Conservation (phyloP, 2,113 vertebrate genomes). For the Muscicapa adusta region DNA sequence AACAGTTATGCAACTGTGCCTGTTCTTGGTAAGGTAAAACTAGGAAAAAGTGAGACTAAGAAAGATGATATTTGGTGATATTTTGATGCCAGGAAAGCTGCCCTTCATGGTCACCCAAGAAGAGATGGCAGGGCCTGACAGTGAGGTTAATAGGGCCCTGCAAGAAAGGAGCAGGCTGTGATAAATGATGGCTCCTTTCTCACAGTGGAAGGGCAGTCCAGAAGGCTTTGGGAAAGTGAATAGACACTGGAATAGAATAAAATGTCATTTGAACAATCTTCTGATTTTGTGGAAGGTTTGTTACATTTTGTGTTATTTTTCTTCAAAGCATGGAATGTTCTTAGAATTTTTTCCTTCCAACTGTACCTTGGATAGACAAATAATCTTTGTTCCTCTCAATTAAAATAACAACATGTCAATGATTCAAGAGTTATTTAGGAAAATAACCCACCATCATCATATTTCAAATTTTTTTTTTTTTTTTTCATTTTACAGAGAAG, state of each 20-base stretch:
- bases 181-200: slow-evolving; percentile 28
- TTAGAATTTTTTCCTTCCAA: background rate
- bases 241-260: background rate
- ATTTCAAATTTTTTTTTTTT: background rate
- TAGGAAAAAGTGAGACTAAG: background rate
- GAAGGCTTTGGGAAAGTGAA: background rate
- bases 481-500: background rate
- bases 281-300: background rate
- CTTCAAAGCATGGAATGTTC: background rate
- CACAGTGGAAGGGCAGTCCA: background rate
- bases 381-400: background rate
- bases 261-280: background rate
- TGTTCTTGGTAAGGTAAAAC: background rate
- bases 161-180: slow-evolving; percentile 6
- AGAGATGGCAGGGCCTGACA: slow-evolving; percentile 32
- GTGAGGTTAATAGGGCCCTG: background rate
- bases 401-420: background rate
- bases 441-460: background rate
- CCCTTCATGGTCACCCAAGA: slow-evolving; percentile 16
- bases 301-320: background rate
- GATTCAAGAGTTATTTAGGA: background rate
- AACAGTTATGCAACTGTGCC: background rate
- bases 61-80: background rate
- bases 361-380: background rate
- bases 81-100: background rate